Conservation (phyloP, 53 echinoderm and acorn worm genomes). For the Luidia sarsii region DNA sequence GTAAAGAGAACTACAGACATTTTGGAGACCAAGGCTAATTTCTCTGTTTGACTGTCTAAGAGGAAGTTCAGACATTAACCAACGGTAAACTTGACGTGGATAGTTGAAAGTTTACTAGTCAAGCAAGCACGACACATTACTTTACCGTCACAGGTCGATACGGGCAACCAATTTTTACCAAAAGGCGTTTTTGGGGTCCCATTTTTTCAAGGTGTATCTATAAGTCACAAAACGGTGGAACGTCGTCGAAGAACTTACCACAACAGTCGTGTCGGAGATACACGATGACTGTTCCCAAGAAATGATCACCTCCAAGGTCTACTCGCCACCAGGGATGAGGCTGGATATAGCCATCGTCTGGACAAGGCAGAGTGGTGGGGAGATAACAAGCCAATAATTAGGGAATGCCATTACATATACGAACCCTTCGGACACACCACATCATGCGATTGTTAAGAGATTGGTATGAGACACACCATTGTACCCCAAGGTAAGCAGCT, state of each 20-base stretch:
- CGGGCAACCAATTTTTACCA: too few relatives aligned
- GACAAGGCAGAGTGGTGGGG: not conserved
- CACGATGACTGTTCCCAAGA: not conserved
- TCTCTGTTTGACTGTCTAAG: not conserved
- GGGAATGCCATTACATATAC: not conserved
- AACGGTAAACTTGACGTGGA: not conserved
- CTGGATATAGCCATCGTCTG: not conserved
- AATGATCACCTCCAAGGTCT: not conserved
- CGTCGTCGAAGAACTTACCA: not conserved
- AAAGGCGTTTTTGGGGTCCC: too few relatives aligned
- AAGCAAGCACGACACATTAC: not conserved
- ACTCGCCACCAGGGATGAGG: not conserved
- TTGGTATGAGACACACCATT: not conserved
- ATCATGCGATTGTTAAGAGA: not conserved
- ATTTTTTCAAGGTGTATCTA: not conserved
- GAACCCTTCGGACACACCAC: too few relatives aligned
- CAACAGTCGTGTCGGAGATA: not conserved
- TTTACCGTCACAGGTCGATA: not conserved
- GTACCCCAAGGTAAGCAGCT: not conserved
- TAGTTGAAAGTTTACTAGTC: not conserved
- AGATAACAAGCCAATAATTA: not conserved
- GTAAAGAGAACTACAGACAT: not conserved
- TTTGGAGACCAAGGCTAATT: not conserved
- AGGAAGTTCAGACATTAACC: not conserved
- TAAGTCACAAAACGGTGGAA: not conserved